Evolutionary conservation across 2,888 invertebrate genomes (phyloP), one percentile per base, ranked within the genome.

Genomic region (Sphaerophoria rueppellii): DNA sequence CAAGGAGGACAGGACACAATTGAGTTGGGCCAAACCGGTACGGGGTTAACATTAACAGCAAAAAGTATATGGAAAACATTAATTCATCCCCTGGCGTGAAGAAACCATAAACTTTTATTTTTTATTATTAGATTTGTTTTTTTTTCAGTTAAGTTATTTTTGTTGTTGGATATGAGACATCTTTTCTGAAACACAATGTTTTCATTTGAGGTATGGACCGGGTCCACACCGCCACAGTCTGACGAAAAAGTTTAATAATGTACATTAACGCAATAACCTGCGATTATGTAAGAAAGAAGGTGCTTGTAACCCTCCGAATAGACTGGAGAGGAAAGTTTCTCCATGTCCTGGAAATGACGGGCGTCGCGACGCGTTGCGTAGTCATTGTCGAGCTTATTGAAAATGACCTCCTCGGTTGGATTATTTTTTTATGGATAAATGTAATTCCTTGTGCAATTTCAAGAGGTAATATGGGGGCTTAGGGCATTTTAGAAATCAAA

Each of bases 231-330:
- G 9, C 43, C 9, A 7, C 11, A 58, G 70, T 77, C 73, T 58
- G 40, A 50, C 35, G 34, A 76, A 72, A 85, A 83, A 81, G 76
- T 81, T 85, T 81, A 81, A 85, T 85, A 85, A 85, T 69, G 73
- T 81, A 77, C 85, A 85, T 85, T 85, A 85, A 85, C 81, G 85
- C 85, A 85, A 85, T 85, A 85, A 85, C 85, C 85, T 85, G 85
- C 85, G 85, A 85, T 85, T 85, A 85, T 24, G 24, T 85, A 65
- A 73, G 85, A 70, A 85, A 73, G 81, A 85, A 85, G 85, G 85
- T 81, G 81, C 81, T 76, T 81, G 76, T 85, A 77, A 85, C 81
- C 85, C 85, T 70, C 76, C 67, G 81, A 85, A 85, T 85, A 58
- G 85, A 73, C 85, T 70, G 76, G 85, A 73, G 76, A 81, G 55